phyloP scores from a whole-genome alignment of 1,140 invertebrate species.

The Drosophila micromelanica region DNA sequence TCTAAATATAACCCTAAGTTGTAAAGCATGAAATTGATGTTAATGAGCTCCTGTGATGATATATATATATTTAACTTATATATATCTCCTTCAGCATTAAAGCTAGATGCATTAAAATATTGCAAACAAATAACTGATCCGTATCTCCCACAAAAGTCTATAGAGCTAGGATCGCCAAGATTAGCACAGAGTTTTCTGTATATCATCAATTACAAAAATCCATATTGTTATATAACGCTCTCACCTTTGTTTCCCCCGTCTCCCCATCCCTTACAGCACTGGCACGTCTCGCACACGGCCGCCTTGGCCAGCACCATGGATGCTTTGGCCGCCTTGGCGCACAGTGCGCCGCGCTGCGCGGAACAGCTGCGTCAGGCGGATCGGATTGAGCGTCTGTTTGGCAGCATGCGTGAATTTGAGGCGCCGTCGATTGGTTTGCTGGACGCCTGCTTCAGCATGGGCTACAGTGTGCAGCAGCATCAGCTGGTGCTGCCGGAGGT shows the following conservation, averaged over 20 bases:
- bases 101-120: no score
- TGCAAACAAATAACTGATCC: no score
- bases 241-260: background rate
- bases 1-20: no score
- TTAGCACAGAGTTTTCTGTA: no score
- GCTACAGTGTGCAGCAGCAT: conserved; percentile 78
- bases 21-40: no score
- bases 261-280: conserved; percentile 35
- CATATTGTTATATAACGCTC: no score
- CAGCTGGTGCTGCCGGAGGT: conserved; percentile 73
- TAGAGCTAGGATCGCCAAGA: no score
- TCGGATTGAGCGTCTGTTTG: conserved; percentile 78
- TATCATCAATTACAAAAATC: no score
- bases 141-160: no score
- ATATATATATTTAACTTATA: no score
- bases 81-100: no score
- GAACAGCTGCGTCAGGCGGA: conserved; percentile 53
- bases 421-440: conserved; percentile 75
- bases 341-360: conserved; percentile 44
- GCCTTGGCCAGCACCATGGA: conserved; percentile 67
- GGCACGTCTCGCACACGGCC: conserved; percentile 64
- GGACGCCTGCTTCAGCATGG: conserved; percentile 83
- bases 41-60: no score
- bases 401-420: conserved; percentile 72
- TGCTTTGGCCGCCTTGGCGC: conserved; percentile 57